These are phyloP conservation scores for Metaphire vulgaris DNA, from an alignment of 1,140 invertebrate species.

Conservation along the genomic window DNA sequence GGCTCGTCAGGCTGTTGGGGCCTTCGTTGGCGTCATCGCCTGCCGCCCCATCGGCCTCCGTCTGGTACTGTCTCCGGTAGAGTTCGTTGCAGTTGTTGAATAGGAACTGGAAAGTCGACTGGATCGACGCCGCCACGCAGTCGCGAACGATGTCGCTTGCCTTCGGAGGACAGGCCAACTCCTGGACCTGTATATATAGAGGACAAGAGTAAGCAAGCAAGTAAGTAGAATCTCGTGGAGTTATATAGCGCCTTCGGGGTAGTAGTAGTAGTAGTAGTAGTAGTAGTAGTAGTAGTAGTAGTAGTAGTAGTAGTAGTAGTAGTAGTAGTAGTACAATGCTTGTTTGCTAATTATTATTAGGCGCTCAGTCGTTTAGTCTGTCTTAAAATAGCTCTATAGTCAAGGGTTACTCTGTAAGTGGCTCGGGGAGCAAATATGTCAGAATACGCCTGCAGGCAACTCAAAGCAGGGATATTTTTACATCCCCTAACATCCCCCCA, in stretches of 20 bases:
- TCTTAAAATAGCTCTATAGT: too few species aligned
- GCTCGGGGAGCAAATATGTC: too few species aligned
- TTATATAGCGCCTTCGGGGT: too few species aligned
- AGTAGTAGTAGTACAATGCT: neutral
- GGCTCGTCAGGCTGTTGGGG: neutral
- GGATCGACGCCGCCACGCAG: constrained; percentile 93
- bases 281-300: too few species aligned
- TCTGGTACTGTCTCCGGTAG: constrained; percentile 71
- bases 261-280: too few species aligned
- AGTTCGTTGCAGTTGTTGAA: constrained; percentile 96
- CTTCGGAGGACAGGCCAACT: constrained; percentile 89
- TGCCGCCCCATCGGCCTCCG: neutral
- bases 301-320: neutral
- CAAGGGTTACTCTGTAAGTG: too few species aligned
- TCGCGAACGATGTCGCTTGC: constrained; percentile 97
- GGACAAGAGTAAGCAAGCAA: neutral
- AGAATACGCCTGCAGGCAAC: too few species aligned
- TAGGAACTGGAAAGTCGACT: constrained; percentile 96
- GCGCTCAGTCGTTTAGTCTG: too few species aligned
- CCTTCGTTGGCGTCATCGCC: neutral
- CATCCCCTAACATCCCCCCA: too few species aligned
- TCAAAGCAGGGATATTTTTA: too few species aligned
- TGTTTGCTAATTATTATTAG: neutral
- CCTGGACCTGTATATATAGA: constrained; percentile 71
- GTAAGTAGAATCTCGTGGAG: too few species aligned